Evolutionary conservation across 2,797 vertebrate species (phyloP), one percentile per base, ranked within the genome.

Genomic region (Sebastolobus altivelis): DNA sequence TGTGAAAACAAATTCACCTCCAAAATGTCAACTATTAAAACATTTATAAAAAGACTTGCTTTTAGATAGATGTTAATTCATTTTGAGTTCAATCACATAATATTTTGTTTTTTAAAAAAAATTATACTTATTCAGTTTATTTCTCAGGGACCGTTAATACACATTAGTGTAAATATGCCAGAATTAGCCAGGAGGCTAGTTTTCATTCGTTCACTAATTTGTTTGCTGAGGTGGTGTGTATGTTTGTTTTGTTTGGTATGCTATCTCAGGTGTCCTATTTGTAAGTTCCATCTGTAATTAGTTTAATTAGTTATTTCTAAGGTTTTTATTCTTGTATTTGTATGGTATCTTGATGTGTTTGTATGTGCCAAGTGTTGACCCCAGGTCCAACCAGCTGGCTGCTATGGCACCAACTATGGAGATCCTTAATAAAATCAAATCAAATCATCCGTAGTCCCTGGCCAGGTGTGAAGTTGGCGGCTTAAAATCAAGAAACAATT

Each of bases 1-100:
- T 65, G 65, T 63, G 25, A 65, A 83, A 82, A 72, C 83, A 76
- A 8, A 29, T 78, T 71, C 27, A 76, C 40, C 56, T 72, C 38
- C 18, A 66, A 76, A 77, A 79, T 60, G 59, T 76, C 59, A 33
- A 46, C 20, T 22, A 35, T 8, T 83, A 14, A 49, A 40, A 63
- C 65, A 56, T 43, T 0, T 33, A 37, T 31, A 56, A 20, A 31
- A 25, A 49, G 12, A 18, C 25, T 35, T 31, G 5, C 10, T 68
- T 55, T 61, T 12, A 10, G 0, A 31, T 25, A 29, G 27, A 67
- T 40, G 11, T 16, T 5, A 43, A 10, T 49, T 29, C 1, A 46
- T 77, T 33, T 46, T 54, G 8, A 25, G 43, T 46, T 56, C 4
- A n/a, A 18, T 18, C n/a, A 61, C 38, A 63, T 27, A 58, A 38